Percentiles rank a stretch among this genome's conserved stretches.
These are phyloP conservation scores for Pangasius mekongensis DNA, from an alignment of 2,797 vertebrate genomes.

Conservation along the genomic window DNA sequence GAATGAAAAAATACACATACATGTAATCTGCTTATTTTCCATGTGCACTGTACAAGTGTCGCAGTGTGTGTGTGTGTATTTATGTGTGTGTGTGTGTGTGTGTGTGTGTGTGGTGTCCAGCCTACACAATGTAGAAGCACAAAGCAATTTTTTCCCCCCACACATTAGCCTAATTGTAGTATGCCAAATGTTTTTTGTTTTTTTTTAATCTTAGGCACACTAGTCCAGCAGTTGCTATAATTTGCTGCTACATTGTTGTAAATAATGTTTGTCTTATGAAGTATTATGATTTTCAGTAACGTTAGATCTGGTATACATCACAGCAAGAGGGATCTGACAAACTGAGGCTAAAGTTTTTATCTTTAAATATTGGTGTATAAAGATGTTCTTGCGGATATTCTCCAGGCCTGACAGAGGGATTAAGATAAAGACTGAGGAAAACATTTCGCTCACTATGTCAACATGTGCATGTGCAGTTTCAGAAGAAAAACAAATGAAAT, in stretches of 20 bases:
- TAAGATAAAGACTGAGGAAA: background rate
- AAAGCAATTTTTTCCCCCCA: background rate
- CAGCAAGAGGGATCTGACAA: background rate
- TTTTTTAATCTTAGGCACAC: background rate
- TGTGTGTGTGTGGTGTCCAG: background rate
- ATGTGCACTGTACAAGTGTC: background rate
- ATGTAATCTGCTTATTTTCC: background rate
- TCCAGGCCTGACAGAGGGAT: background rate
- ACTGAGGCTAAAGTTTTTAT: background rate
- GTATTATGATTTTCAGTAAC: background rate
- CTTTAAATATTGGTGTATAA: background rate
- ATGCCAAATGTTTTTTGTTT: background rate
- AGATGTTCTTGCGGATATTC: background rate
- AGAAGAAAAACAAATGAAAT: background rate
- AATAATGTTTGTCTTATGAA: background rate
- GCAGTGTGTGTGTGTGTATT: background rate
- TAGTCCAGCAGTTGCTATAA: background rate
- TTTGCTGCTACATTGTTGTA: background rate
- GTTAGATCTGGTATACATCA: background rate
- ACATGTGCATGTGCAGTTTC: background rate
- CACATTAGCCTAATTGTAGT: background rate
- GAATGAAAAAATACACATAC: background rate
- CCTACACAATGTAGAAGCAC: background rate
- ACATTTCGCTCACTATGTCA: background rate
- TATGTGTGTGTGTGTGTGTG: background rate